phyloP scores from a whole-genome alignment of 2,797 vertebrate genomes.

The Galagoides demidoff region DNA sequence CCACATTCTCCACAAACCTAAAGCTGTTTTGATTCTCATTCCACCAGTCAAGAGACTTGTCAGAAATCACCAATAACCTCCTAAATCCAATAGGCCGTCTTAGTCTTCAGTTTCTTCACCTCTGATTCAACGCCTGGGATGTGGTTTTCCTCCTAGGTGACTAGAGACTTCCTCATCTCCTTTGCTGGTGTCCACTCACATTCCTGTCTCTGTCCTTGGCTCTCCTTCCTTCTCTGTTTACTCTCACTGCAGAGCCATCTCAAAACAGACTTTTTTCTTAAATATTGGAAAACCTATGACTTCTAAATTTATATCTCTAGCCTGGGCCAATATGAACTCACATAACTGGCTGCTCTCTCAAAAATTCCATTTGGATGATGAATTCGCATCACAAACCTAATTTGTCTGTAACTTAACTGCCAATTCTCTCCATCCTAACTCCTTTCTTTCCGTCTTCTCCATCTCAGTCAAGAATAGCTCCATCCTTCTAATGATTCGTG shows the following conservation, averaged over 20 bases:
- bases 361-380: not conserved
- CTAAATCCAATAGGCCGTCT: not conserved
- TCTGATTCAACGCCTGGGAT: not conserved
- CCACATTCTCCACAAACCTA: not conserved
- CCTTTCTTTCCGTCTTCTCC: not conserved
- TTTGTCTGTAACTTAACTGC: not conserved
- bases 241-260: not conserved
- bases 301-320: not conserved
- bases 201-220: not conserved
- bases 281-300: conserved; percentile 23
- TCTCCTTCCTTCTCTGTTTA: conserved; percentile 1
- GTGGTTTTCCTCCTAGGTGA: not conserved
- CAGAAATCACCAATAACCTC: not conserved
- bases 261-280: not conserved
- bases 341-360: not conserved
- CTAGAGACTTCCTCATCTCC: not conserved
- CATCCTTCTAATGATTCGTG: not conserved
- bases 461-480: not conserved
- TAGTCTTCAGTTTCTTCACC: not conserved
- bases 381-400: not conserved
- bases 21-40: not conserved
- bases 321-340: not conserved
- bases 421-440: not conserved
- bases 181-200: not conserved
- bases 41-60: not conserved